phyloP scores from a whole-genome alignment of 2,113 vertebrate species.

The Mirza zaza region DNA sequence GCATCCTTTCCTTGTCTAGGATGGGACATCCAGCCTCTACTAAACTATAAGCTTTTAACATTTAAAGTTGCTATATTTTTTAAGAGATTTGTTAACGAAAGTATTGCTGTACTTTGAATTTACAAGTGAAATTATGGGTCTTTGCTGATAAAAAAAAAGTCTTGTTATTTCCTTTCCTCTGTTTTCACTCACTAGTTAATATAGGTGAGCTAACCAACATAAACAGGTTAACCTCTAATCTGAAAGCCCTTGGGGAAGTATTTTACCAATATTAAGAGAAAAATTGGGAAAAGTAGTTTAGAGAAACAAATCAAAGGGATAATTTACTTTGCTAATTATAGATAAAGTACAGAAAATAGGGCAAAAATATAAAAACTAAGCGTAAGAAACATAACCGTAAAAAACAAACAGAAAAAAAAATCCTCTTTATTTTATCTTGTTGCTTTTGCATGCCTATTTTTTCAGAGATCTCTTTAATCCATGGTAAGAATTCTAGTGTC shows the following conservation, averaged over 20 bases:
- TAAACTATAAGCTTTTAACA: neutral
- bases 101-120: constrained; percentile 1
- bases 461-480: neutral
- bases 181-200: neutral
- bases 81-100: neutral
- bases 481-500: neutral
- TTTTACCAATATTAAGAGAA: constrained; percentile 12
- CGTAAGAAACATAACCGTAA: neutral
- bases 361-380: neutral
- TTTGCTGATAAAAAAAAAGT: neutral
- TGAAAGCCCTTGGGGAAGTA: neutral
- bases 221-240: neutral
- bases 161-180: neutral
- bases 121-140: neutral
- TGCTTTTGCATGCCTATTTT: neutral
- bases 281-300: neutral
- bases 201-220: neutral
- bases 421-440: neutral
- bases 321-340: constrained; percentile 15
- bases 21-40: neutral
- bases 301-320: neutral
- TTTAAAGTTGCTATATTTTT: neutral
- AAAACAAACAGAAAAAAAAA: neutral
- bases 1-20: neutral
- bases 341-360: neutral